These are phyloP conservation scores for Netelia melanura DNA, from an alignment of 2,888 invertebrate species.

Conservation along the genomic window DNA sequence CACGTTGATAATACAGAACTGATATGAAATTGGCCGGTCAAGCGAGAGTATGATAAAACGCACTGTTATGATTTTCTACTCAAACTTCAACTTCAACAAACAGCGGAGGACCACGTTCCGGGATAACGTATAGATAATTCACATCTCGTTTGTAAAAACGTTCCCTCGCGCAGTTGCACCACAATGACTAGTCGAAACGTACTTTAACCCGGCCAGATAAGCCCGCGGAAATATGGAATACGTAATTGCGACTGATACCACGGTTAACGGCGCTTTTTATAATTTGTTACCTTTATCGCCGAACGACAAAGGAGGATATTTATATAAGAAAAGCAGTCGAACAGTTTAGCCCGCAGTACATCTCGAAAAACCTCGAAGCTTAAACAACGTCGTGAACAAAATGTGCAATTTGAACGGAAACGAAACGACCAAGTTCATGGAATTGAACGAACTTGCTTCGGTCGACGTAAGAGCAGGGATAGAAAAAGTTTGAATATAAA, in stretches of 20 bases:
- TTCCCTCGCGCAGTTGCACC: neutral
- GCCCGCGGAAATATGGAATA: conserved; percentile 31
- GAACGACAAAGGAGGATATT: neutral
- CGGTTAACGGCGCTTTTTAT: neutral
- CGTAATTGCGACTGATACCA: conserved; percentile 10
- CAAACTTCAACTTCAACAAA: neutral
- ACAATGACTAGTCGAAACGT: conserved; percentile 9
- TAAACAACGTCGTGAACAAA: conserved; percentile 8
- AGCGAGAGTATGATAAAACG: neutral
- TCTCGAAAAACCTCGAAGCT: neutral
- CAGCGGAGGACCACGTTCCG: neutral
- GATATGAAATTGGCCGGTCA: neutral
- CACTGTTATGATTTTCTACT: no score
- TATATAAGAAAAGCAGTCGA: neutral
- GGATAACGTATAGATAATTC: neutral
- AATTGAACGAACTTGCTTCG: conserved; percentile 86
- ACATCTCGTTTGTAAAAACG: neutral
- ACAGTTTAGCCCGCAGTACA: conserved; percentile 19
- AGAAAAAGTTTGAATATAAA: neutral
- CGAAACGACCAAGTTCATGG: conserved; percentile 84
- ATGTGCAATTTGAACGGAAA: conserved; percentile 55
- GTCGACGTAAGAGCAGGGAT: conserved; percentile 82
- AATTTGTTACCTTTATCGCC: conserved; percentile 11
- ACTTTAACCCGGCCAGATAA: conserved; percentile 58
- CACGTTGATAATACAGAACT: neutral